Evolutionary conservation across 2,797 vertebrate species (phyloP).

Genomic region (Spea hammondii): DNA sequence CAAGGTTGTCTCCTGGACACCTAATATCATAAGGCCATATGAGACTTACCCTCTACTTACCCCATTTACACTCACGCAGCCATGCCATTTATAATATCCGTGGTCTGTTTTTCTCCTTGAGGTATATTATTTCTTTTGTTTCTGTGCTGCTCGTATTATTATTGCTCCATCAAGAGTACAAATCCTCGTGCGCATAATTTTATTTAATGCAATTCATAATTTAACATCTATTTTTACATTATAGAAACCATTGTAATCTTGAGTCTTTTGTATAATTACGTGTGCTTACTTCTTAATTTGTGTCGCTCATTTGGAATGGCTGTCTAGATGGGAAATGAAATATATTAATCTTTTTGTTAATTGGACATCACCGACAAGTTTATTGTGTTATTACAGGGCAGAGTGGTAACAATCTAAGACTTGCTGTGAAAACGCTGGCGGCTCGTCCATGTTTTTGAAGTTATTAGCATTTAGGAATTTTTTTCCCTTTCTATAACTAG

Average conservation of each 20-base stretch:
- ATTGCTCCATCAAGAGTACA: neutral
- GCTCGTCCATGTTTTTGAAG: slow-evolving; percentile 22
- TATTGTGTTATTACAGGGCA: slow-evolving; percentile 34
- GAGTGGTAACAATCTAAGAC: slow-evolving; percentile 38
- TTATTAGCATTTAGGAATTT: slow-evolving; percentile 44
- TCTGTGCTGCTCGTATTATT: neutral
- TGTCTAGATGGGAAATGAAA: slow-evolving; percentile 32
- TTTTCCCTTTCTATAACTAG: neutral
- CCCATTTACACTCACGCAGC: too few species aligned
- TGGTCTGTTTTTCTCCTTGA: too few species aligned
- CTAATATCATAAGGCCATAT: too few species aligned
- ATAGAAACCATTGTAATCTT: slow-evolving; percentile 26
- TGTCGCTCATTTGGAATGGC: slow-evolving; percentile 24
- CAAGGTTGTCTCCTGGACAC: too few species aligned
- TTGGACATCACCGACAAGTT: slow-evolving; percentile 31
- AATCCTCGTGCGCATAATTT: neutral
- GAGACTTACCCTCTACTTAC: too few species aligned
- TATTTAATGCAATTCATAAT: slow-evolving; percentile 29
- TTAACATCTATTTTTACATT: slow-evolving; percentile 29
- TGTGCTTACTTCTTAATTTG: slow-evolving; percentile 44
- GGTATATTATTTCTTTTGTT: too few species aligned
- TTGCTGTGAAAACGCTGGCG: slow-evolving; percentile 25
- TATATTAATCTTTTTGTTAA: slow-evolving; percentile 45
- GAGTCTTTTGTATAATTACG: slow-evolving; percentile 35
- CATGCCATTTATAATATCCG: too few species aligned